Evolutionary conservation across 2,888 invertebrate species (phyloP).

Genomic region (Pteria penguin): DNA sequence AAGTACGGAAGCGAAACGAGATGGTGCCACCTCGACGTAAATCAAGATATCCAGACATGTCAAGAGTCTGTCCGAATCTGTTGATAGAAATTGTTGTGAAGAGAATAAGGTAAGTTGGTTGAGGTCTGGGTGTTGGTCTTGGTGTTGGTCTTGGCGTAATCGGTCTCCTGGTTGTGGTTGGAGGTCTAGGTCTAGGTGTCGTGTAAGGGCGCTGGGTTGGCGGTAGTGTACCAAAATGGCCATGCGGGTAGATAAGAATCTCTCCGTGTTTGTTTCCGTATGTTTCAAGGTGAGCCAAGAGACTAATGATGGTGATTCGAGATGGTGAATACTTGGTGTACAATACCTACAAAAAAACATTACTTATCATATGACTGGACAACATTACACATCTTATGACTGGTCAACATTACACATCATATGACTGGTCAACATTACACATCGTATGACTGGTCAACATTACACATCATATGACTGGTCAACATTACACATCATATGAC

Average conservation of each 20-base stretch:
- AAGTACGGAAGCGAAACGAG: constrained; percentile 73
- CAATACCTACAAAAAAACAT: constrained; percentile 26
- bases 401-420: too few species aligned
- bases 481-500: too few species aligned
- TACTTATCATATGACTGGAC: too few species aligned
- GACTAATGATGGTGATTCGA: constrained; percentile 17
- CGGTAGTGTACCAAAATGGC: constrained; percentile 3
- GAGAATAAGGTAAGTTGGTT: constrained; percentile 9
- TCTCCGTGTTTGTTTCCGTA: constrained; percentile 6
- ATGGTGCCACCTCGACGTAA: constrained; percentile 58
- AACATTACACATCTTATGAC: too few species aligned
- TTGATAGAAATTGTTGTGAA: constrained; percentile 29
- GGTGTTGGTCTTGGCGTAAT: constrained; percentile 26
- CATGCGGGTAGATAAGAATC: constrained; percentile 11
- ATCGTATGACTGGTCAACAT: too few species aligned
- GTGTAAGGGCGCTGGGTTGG: constrained; percentile 7
- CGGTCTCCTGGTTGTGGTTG: too few species aligned
- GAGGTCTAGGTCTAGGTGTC: constrained; percentile 10
- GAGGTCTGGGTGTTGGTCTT: constrained; percentile 15
- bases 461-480: too few species aligned
- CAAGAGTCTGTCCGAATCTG: neutral
- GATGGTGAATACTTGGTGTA: constrained; percentile 25
- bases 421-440: too few species aligned
- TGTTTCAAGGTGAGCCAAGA: constrained; percentile 21
- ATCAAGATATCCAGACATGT: constrained; percentile 40